Conservation (phyloP, 2,113 vertebrate genomes). For the Uropsilus gracilis region DNA sequence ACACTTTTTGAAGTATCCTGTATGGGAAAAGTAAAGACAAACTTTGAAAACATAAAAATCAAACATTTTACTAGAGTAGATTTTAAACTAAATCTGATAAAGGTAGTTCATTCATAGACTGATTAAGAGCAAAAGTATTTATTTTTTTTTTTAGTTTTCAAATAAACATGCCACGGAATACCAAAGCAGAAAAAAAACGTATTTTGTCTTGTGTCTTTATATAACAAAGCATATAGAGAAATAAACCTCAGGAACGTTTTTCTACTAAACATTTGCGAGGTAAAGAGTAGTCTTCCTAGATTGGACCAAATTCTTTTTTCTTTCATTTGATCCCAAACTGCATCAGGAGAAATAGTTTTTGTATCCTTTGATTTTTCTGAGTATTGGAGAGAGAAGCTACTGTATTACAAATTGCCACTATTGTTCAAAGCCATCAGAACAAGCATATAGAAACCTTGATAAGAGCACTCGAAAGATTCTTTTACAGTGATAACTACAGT, state of each 20-base stretch:
- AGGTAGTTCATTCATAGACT: background rate
- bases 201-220: conserved; percentile 35
- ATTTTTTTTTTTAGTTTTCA: background rate
- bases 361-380: conserved; percentile 77
- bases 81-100: conserved; percentile 34
- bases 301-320: conserved; percentile 37
- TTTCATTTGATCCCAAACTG: conserved; percentile 72
- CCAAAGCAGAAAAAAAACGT: background rate
- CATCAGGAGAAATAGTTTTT: conserved; percentile 63
- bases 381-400: conserved; percentile 62
- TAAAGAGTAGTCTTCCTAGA: conserved; percentile 20
- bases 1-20: background rate
- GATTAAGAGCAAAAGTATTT: background rate
- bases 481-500: conserved; percentile 68
- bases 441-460: conserved; percentile 71
- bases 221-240: conserved; percentile 40
- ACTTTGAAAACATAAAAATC: background rate
- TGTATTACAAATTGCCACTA: conserved; percentile 66
- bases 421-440: conserved; percentile 71
- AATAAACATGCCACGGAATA: background rate
- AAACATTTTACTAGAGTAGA: background rate
- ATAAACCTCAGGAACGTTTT: conserved; percentile 43
- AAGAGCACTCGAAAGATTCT: conserved; percentile 71
- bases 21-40: background rate
- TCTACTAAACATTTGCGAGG: conserved; percentile 33